These are phyloP conservation scores for Myotis findleyi DNA, from an alignment of 2,797 vertebrate genomes.

Conservation along the genomic window DNA sequence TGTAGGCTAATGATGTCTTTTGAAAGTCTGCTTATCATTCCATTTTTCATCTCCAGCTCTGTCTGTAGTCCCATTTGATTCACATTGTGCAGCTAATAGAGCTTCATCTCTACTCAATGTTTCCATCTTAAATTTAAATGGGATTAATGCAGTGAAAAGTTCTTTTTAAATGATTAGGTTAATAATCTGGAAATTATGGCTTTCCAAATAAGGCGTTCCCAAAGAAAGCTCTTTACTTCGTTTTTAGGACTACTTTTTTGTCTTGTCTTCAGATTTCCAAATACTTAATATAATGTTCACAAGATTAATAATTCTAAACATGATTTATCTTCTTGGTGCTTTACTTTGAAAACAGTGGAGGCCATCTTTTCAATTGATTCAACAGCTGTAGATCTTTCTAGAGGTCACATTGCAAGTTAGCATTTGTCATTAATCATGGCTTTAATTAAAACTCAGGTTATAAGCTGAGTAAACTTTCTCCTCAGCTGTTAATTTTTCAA, in stretches of 20 bases:
- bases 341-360: slow-evolving; percentile 71
- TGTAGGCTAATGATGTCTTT: slow-evolving; percentile 11
- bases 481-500: slow-evolving; percentile 75
- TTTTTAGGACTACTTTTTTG: slow-evolving; percentile 8
- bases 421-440: slow-evolving; percentile 78
- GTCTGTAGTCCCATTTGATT: slow-evolving; percentile 78
- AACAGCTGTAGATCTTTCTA: slow-evolving; percentile 82
- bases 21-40: slow-evolving; percentile 47
- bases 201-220: slow-evolving; percentile 67
- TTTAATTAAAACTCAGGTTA: slow-evolving; percentile 84
- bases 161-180: slow-evolving; percentile 83
- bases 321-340: slow-evolving; percentile 78
- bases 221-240: slow-evolving; percentile 59
- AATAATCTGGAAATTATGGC: slow-evolving; percentile 85
- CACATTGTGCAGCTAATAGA: slow-evolving; percentile 82
- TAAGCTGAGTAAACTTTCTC: slow-evolving; percentile 73
- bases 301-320: slow-evolving; percentile 72
- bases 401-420: slow-evolving; percentile 79
- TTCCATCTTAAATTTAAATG: slow-evolving; percentile 84
- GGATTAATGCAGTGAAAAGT: slow-evolving; percentile 83
- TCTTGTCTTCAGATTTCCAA: slow-evolving; percentile 53
- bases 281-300: slow-evolving; percentile 20
- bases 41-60: slow-evolving; percentile 14
- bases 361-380: slow-evolving; percentile 76
- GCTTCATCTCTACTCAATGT: slow-evolving; percentile 78